phyloP scores from a whole-genome alignment of 2,797 vertebrate species.

The Sitta carolinensis region DNA sequence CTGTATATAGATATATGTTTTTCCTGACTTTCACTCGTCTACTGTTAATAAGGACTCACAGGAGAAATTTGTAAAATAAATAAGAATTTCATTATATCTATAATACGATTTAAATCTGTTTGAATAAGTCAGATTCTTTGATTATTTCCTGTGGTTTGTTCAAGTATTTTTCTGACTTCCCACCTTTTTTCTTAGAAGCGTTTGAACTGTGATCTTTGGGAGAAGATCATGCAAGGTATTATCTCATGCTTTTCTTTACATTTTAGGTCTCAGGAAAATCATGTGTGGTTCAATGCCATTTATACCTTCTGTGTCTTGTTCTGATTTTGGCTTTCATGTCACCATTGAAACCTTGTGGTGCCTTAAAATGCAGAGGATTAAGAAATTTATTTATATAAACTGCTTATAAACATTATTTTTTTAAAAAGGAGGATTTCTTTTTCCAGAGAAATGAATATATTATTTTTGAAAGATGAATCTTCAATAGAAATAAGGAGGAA shows the following conservation, averaged over 20 bases:
- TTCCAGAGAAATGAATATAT: not conserved
- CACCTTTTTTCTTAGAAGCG: accelerated
- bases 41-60: not conserved
- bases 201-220: not conserved
- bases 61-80: not conserved
- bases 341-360: not conserved
- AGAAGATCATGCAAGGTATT: not conserved
- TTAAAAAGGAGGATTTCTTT: not conserved
- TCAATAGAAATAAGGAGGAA: not conserved
- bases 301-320: not conserved
- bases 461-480: not conserved
- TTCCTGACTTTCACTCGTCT: not conserved
- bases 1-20: not conserved
- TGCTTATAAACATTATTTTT: not conserved
- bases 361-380: not conserved
- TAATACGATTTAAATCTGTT: not conserved
- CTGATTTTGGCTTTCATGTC: not conserved
- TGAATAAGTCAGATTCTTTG: not conserved
- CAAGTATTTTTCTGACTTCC: not conserved
- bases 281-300: not conserved
- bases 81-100: not conserved
- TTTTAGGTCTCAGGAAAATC: not conserved
- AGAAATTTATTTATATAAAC: not conserved
- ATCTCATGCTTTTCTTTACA: not conserved
- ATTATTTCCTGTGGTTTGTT: not conserved